Evolutionary conservation across 2,888 invertebrate genomes (phyloP).

Genomic region (Eurytoma californica): DNA sequence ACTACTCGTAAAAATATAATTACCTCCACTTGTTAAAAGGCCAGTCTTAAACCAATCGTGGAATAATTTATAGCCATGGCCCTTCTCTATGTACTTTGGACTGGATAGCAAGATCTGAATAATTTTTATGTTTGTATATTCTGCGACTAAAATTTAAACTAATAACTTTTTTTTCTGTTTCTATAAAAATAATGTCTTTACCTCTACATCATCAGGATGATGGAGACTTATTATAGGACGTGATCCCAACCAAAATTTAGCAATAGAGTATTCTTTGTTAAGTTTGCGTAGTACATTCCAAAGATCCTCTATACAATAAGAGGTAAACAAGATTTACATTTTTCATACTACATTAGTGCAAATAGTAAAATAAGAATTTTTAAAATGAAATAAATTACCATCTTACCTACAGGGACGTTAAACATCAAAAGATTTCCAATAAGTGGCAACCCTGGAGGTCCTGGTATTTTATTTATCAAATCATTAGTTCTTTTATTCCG

Average conservation of each 20-base stretch:
- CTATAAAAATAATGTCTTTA: conserved; percentile 51
- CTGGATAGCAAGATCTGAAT: conserved; percentile 35
- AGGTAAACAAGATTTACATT: too few species aligned
- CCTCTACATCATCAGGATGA: conserved; percentile 69
- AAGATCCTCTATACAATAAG: not conserved
- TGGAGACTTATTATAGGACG: conserved; percentile 59
- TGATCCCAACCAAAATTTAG: conserved; percentile 60
- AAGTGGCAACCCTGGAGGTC: conserved; percentile 62
- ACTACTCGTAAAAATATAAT: conserved; percentile 12
- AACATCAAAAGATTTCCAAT: conserved; percentile 59
- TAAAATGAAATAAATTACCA: conserved; percentile 5
- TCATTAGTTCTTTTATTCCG: conserved; percentile 63
- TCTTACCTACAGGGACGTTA: conserved; percentile 33
- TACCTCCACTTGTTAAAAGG: conserved; percentile 65
- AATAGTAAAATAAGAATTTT: not conserved
- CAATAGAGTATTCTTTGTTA: conserved; percentile 61
- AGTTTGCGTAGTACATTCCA: conserved; percentile 31
- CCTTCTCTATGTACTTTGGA: conserved; percentile 52
- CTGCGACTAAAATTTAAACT: not conserved
- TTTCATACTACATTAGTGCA: too few species aligned
- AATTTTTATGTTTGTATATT: not conserved
- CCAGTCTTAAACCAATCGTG: conserved; percentile 53
- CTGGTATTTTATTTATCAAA: conserved; percentile 69
- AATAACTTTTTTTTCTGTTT: not conserved
- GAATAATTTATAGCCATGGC: conserved; percentile 36